Evolutionary conservation across 1,140 invertebrate species (phyloP).

Genomic region (Cotesia typhae): DNA sequence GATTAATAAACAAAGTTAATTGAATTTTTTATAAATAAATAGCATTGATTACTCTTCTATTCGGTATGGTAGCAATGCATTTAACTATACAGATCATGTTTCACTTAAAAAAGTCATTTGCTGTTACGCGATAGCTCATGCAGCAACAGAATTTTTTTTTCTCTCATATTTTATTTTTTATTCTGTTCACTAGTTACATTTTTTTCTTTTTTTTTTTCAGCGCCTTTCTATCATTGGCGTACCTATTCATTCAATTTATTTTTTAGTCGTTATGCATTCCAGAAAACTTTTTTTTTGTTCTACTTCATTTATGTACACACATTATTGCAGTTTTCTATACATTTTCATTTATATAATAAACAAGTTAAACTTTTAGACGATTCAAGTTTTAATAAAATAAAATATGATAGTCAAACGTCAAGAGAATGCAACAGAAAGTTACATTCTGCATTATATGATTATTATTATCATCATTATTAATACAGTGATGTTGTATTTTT

Average conservation of each 20-base stretch:
- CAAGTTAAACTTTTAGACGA: not conserved
- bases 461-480: too few species aligned
- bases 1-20: too few species aligned
- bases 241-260: too few species aligned
- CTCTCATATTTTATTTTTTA: too few species aligned
- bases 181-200: not conserved
- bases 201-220: not conserved
- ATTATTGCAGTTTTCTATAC: not conserved
- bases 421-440: too few species aligned
- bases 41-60: too few species aligned
- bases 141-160: too few species aligned
- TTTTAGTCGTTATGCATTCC: not conserved
- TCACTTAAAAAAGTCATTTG: not conserved
- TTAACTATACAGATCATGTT: not conserved
- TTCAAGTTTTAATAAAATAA: slow-evolving; percentile 1
- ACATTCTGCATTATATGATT: too few species aligned
- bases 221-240: not conserved
- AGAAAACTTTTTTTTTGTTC: not conserved
- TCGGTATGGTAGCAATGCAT: too few species aligned
- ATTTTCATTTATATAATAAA: not conserved
- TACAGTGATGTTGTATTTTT: not conserved
- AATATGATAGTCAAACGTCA: not conserved
- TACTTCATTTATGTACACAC: too few species aligned
- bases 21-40: too few species aligned
- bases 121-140: not conserved